Evolutionary conservation across 2,888 invertebrate species (phyloP).

Genomic region (Heliothis peltigera): DNA sequence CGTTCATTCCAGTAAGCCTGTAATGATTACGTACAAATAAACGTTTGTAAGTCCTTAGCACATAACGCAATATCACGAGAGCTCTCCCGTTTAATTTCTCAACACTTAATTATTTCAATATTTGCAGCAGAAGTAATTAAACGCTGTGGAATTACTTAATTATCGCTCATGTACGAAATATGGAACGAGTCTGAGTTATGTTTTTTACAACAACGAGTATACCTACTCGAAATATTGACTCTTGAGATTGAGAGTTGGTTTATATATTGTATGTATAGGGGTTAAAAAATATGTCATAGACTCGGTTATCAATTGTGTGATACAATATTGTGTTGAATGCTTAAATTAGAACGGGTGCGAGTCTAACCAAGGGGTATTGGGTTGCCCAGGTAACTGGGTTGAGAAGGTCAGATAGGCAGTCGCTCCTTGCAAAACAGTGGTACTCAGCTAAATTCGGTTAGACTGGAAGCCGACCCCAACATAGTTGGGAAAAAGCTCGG

Average conservation of each 20-base stretch:
- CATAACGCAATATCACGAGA: slow-evolving; percentile 56
- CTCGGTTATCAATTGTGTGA: background rate
- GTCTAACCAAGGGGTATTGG: no score
- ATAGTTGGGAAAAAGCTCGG: no score
- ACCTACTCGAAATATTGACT: no score
- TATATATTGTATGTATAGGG: background rate
- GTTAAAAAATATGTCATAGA: background rate
- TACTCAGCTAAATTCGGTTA: no score
- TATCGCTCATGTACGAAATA: slow-evolving; percentile 35
- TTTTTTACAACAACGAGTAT: no score
- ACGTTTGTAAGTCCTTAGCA: slow-evolving; percentile 48
- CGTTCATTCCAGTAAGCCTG: slow-evolving; percentile 26
- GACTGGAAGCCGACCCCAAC: no score
- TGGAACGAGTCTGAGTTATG: slow-evolving; percentile 15
- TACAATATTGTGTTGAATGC: background rate
- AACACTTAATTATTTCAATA: slow-evolving; percentile 58
- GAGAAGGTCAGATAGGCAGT: no score
- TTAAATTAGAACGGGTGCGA: no score
- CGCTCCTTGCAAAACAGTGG: no score
- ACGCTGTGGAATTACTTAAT: slow-evolving; percentile 35
- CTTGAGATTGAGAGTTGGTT: no score
- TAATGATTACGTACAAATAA: slow-evolving; percentile 50
- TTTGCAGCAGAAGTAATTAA: slow-evolving; percentile 56
- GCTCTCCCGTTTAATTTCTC: slow-evolving; percentile 57
- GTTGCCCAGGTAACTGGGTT: no score